phyloP scores from a whole-genome alignment of 2,797 vertebrate genomes.

The Scolopax rusticola region DNA sequence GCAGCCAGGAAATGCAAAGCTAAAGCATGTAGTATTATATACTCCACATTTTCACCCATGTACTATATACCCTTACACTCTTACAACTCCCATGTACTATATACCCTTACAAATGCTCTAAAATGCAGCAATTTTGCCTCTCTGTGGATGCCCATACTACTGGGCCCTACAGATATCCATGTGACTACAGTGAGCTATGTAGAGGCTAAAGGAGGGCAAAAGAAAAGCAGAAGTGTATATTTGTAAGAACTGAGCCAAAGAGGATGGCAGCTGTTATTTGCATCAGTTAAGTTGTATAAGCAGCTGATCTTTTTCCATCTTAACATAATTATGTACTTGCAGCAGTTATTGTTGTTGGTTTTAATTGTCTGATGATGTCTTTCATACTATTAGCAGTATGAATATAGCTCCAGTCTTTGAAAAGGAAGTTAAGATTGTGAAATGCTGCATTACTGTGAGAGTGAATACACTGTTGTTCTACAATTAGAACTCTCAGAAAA shows the following conservation, averaged over 20 bases:
- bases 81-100: not conserved
- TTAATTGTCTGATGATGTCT: not conserved
- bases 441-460: not conserved
- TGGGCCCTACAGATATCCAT: not conserved
- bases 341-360: not conserved
- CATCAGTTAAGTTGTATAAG: not conserved
- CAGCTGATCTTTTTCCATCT: not conserved
- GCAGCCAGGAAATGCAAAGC: not conserved
- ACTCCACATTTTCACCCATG: not conserved
- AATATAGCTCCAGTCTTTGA: not conserved
- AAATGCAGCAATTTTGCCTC: not conserved
- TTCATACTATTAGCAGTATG: not conserved
- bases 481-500: not conserved
- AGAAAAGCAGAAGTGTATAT: not conserved
- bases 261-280: not conserved
- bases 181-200: accelerated
- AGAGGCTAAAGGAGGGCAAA: not conserved
- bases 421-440: constrained; percentile 9
- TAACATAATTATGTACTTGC: not conserved
- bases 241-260: not conserved
- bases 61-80: not conserved
- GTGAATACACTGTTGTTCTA: not conserved
- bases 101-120: not conserved
- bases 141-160: not conserved
- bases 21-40: not conserved